Base-by-base conservation (phyloP, 2,888 invertebrate genomes). In the Bembecia ichneumoniformis region DNA sequence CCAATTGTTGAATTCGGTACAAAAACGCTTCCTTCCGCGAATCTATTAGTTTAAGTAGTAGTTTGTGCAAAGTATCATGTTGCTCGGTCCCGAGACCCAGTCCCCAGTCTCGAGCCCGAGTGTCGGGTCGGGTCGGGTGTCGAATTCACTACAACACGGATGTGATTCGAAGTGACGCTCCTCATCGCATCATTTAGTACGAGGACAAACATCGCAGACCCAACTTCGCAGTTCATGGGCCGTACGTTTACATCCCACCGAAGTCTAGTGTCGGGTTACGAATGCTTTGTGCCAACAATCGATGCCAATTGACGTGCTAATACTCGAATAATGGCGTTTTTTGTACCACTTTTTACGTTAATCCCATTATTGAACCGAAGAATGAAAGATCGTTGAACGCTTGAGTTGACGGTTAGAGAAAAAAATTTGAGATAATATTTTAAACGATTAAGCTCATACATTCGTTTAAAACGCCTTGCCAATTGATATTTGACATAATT, bases 11-110 rank as follows among this genome's bases (percentile, higher is more conserved):
- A 14, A 13, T 40, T 40, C 14, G 10, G 2, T 15, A 44, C 14
- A 44, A 44, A 44, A 51, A 45, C 16, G 68, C 69, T 82, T 81
- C 78, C 81, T 84, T 82, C 82, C 82, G 74, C 71, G 81, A 82
- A 49, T 58, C 58, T 56, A 49, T 53, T 58, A 60, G 65, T 69
- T 71, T 68, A 64, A 28, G 28, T 28, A 28, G 28, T 28, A 28
- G 28, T 28, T 69, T 62, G 66, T 59, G 67, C 60, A 74, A 77
- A 77, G 69, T 79, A 79, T 83, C 77, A 60, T 50, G 62, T 82
- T 76, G 71, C 75, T 9, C 7, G 28, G 28, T 9, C 28, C 28
- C n/a, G n/a, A n/a, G n/a, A n/a, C n/a, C n/a, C n/a, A n/a, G n/a
- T n/a, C n/a, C n/a, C n/a, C 53, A 50, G 28, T 9, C 28, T 7